Evolutionary conservation across 2,113 vertebrate genomes (phyloP).

Genomic region (Thinocorus orbignyianus): DNA sequence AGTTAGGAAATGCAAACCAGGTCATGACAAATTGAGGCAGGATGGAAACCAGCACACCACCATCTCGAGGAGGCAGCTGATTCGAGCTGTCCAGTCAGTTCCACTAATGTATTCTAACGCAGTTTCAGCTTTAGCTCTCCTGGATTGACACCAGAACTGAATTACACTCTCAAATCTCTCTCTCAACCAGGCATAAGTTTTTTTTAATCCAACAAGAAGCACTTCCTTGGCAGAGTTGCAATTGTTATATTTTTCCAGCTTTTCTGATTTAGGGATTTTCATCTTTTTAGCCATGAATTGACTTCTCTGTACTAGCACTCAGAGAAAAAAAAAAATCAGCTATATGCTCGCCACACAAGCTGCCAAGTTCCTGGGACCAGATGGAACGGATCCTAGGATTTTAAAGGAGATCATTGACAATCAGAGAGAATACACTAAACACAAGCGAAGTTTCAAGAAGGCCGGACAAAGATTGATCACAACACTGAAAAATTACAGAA

Average conservation of each 20-base stretch:
- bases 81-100: not conserved
- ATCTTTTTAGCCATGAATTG: constrained; percentile 65
- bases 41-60: not conserved
- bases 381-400: constrained; percentile 38
- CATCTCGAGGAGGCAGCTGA: not conserved
- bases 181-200: constrained; percentile 50
- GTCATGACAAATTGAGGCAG: not conserved
- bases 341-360: not conserved
- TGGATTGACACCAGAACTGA: constrained; percentile 55
- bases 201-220: constrained; percentile 53
- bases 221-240: constrained; percentile 42
- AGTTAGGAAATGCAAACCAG: not conserved
- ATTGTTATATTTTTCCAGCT: constrained; percentile 51
- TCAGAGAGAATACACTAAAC: not conserved
- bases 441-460: not conserved
- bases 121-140: constrained; percentile 30
- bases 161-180: constrained; percentile 62
- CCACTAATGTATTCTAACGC: constrained; percentile 26
- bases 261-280: constrained; percentile 57
- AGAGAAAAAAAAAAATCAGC: not conserved
- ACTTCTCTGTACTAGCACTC: constrained; percentile 32
- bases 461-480: not conserved
- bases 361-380: constrained; percentile 49
- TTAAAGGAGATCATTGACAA: constrained; percentile 32
- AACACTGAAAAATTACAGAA: not conserved